Base-by-base conservation (phyloP, 2,113 vertebrate genomes). In the Hippopotamus amphibius region DNA sequence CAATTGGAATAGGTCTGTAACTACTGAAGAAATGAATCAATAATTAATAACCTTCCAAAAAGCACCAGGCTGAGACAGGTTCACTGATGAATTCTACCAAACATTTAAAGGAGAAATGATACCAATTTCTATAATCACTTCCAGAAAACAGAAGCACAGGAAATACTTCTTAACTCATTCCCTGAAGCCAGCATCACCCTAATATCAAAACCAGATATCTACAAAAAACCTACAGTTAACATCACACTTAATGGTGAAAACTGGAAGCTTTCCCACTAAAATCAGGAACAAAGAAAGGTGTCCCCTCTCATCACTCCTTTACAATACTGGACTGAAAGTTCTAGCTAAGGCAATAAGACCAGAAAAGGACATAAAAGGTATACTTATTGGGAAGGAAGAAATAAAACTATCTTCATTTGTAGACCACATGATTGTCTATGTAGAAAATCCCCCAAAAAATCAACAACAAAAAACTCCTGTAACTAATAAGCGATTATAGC, bases 91-190 rank as follows among this genome's bases (percentile, higher is more conserved):
- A 88, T 79, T 88, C 48, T 74, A 80, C 33, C 37, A 41, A 95
- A 89, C 30, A 86, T 61, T 80, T 95, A 80, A 74, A 50, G 69
- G 88, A 92, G 43, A 91, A 84, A 93, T 76, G 28, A 46, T 50
- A 76, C 72, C 72, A 76, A 50, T 28, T 76, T 30, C 72, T 76
- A 50, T 76, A 76, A 50, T 79, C 41, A 91, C n/a, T 66, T 95
- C 57, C 43, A 93, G 87, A 74, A 88, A 65, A 68, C 2, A 84
- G n/a, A 87, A 90, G 74, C n/a, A 65, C 33, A 71, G 8, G 65
- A 24, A 86, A 86, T 19, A 86, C 7, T 88, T 92, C 69, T 82
- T 65, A 95, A 82, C 10, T 90, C 55, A 65, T 87, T 95, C 68
- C 41, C 71, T 24, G 4, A 87, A 81, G 81, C 24, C 68, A 93